These are phyloP conservation scores for Tenebrio molitor DNA, from an alignment of 1,140 invertebrate genomes.

Conservation along the genomic window DNA sequence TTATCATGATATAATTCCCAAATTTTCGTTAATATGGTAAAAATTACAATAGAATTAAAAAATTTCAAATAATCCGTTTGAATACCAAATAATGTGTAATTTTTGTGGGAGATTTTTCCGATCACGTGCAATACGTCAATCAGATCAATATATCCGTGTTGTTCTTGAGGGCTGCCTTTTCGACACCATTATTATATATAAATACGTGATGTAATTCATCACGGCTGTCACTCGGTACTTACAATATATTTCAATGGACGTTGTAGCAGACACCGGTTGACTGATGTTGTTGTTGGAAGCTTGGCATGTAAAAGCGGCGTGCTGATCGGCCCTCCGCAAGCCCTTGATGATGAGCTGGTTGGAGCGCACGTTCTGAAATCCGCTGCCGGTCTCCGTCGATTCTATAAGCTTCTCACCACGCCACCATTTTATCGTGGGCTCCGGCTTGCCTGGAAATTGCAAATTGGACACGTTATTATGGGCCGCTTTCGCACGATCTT, in stretches of 20 bases:
- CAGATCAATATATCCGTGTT: too few relatives aligned
- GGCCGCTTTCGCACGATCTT: background rate
- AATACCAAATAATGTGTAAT: too few relatives aligned
- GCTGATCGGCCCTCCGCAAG: constrained; percentile 75
- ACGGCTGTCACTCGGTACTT: constrained; percentile 66
- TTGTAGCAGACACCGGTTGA: constrained; percentile 75
- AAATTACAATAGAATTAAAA: too few relatives aligned
- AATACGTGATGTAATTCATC: constrained; percentile 7
- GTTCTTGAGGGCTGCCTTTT: too few relatives aligned
- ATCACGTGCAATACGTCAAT: too few relatives aligned
- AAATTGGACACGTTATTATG: constrained; percentile 39
- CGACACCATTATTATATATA: too few relatives aligned
- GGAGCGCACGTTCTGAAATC: constrained; percentile 64
- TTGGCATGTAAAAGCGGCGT: constrained; percentile 79
- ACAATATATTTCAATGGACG: constrained; percentile 81
- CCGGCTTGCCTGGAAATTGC: constrained; percentile 79
- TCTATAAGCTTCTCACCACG: constrained; percentile 82
- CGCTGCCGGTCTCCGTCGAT: constrained; percentile 69
- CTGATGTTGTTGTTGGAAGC: constrained; percentile 82
- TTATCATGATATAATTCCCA: too few relatives aligned
- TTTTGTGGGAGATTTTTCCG: too few relatives aligned
- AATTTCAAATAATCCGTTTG: too few relatives aligned
- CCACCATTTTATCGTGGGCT: constrained; percentile 89
- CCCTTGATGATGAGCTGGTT: constrained; percentile 71
- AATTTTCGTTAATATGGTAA: too few relatives aligned